These are phyloP conservation scores for Bubo bubo DNA, from an alignment of 2,113 vertebrate species.

Conservation along the genomic window DNA sequence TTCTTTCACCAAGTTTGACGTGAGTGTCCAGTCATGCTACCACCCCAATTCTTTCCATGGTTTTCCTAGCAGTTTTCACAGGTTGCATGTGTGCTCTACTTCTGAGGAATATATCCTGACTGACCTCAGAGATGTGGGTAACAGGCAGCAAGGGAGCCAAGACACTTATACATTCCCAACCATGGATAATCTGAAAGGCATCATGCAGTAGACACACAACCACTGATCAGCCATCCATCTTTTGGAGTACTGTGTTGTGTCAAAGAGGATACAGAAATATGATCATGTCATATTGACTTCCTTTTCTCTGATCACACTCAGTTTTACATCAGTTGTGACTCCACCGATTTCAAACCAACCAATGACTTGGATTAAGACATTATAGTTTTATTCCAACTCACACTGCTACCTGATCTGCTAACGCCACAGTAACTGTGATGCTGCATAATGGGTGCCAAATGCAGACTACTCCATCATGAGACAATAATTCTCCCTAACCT, in stretches of 20 bases:
- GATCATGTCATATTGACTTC: accelerated
- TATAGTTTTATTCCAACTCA: not conserved
- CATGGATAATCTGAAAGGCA: not conserved
- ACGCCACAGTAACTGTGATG: not conserved
- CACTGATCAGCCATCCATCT: not conserved
- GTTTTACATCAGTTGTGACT: not conserved
- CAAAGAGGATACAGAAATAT: not conserved
- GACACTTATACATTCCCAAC: not conserved
- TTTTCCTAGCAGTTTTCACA: not conserved
- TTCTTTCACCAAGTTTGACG: not conserved
- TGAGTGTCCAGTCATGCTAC: not conserved
- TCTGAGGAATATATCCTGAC: not conserved
- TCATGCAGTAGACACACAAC: not conserved
- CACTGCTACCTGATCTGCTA: not conserved
- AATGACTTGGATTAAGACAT: not conserved
- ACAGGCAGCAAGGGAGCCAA: not conserved
- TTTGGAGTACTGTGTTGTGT: not conserved
- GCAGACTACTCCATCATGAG: not conserved
- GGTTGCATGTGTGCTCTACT: not conserved
- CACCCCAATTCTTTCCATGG: not conserved
- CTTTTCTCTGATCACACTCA: not conserved
- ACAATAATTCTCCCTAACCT: not conserved
- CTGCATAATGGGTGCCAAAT: not conserved
- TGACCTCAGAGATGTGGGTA: not conserved
- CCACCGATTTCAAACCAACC: not conserved